Base-by-base conservation (phyloP, 2,113 vertebrate species). In the Macrotus californicus region DNA sequence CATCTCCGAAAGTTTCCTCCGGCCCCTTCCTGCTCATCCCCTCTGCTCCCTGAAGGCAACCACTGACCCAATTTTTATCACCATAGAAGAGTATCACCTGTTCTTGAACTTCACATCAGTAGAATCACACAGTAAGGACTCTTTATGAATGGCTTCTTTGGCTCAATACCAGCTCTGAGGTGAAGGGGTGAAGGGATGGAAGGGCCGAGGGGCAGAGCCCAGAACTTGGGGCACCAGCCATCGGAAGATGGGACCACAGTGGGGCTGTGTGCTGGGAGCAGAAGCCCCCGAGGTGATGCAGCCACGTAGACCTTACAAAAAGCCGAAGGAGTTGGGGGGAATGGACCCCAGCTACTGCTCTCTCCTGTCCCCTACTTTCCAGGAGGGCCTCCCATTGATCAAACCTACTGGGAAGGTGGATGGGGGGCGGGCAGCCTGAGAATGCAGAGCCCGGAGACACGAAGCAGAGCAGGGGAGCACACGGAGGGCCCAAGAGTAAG, bases 11-110 rank as follows among this genome's bases (percentile, higher is more conserved):
- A 56, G 36, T 46, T 15, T 22, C 80, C 52, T 18, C 54, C 3
- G 22, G 15, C 18, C 22, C 59, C 14, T 54, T 56, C n/a, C 26
- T 0, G 0, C 3, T 2, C 31, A 8, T 10, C 24, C 9, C 12
- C 29, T 48, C 36, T 0, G 0, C 31, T 16, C 14, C 6, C 81
- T 21, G 9, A 39, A 75, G 29, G n/a, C 18, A 41, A 36, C 3
- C 5, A 1, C 31, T 16, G 3, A 41, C 13, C 84, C 26, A 7
- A 73, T 56, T 61, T 66, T 50, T 36, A 4, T 43, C 87, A 72
- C 69, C 46, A 4, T 0, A 61, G 10, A 16, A 24, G 43, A 64
- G 41, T 7, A 24, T 56, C n/a, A 36, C 24, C 39, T 76, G 52
- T 88, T 26, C 56, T 84, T 48, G 59, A 73, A 89, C 13, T 8